Evolutionary conservation across 2,888 invertebrate species (phyloP).

Genomic region (Trichogramma evanescens): DNA sequence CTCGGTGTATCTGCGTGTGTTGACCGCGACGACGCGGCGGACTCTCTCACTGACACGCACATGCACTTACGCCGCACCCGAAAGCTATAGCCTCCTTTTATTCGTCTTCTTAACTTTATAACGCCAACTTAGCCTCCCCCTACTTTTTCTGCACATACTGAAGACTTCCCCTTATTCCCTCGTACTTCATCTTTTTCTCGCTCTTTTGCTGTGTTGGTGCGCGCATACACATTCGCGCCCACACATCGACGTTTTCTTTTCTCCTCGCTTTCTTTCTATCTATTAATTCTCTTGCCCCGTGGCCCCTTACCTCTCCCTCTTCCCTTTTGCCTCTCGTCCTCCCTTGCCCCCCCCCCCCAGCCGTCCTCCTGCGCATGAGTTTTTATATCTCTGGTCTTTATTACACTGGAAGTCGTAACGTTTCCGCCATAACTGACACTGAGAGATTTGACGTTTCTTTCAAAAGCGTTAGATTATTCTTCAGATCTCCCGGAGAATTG

Average conservation of each 20-base stretch:
- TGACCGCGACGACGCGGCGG: not conserved
- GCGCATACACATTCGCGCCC: not conserved
- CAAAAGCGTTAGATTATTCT: too few species aligned
- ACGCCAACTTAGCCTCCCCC: slow-evolving; percentile 9
- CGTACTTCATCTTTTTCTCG: slow-evolving; percentile 19
- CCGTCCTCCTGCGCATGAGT: not conserved
- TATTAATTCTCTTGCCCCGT: slow-evolving; percentile 4
- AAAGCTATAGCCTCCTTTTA: slow-evolving; percentile 13
- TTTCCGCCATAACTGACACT: not conserved
- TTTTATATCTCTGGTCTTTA: slow-evolving; percentile 15
- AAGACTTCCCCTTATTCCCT: not conserved
- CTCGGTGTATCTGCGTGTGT: not conserved
- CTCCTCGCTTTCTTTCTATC: slow-evolving; percentile 3
- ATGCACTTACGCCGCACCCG: slow-evolving; percentile 1
- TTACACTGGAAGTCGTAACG: slow-evolving; percentile 18
- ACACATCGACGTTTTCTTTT: slow-evolving; percentile 15
- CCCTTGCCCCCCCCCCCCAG: not conserved
- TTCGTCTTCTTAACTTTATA: slow-evolving; percentile 5
- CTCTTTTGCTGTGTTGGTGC: not conserved
- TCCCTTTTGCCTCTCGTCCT: not conserved
- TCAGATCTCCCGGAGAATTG: too few species aligned
- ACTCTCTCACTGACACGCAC: not conserved
- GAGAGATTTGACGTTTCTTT: too few species aligned
- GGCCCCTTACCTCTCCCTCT: not conserved
- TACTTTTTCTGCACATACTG: not conserved